These are phyloP conservation scores for Drosophila histrio DNA, from an alignment of 2,888 invertebrate species.

Conservation along the genomic window DNA sequence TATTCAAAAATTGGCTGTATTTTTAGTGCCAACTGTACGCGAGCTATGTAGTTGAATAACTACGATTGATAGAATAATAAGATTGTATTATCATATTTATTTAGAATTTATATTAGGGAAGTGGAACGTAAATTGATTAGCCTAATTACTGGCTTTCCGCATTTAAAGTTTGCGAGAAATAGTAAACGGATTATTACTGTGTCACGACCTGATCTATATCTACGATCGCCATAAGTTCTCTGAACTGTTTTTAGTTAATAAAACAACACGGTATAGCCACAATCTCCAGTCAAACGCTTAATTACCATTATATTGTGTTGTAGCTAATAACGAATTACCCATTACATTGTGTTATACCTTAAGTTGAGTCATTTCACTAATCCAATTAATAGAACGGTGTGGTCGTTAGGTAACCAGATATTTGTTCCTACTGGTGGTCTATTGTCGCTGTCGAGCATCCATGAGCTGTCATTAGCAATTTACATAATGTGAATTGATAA, in stretches of 20 bases:
- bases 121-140: neutral
- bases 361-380: slow-evolving; percentile 22
- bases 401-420: slow-evolving; percentile 2
- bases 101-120: slow-evolving; percentile 17
- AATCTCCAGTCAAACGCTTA: slow-evolving; percentile 3
- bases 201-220: neutral
- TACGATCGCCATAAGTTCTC: neutral
- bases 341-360: slow-evolving; percentile 24
- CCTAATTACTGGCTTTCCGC: neutral
- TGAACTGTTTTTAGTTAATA: slow-evolving; percentile 10
- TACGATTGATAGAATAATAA: slow-evolving; percentile 1
- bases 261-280: slow-evolving; percentile 9
- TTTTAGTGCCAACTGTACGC: neutral
- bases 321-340: slow-evolving; percentile 10
- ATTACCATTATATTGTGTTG: too few relatives aligned
- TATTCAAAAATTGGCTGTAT: neutral
- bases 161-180: slow-evolving; percentile 16
- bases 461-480: slow-evolving; percentile 20
- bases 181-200: neutral
- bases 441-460: slow-evolving; percentile 20
- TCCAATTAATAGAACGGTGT: neutral
- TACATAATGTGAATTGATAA: slow-evolving; percentile 47
- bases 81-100: slow-evolving; percentile 1
- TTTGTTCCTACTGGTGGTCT: neutral
- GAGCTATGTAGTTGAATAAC: neutral